Base-by-base conservation (phyloP, 2,113 vertebrate species). In the Dasyurus viverrinus region DNA sequence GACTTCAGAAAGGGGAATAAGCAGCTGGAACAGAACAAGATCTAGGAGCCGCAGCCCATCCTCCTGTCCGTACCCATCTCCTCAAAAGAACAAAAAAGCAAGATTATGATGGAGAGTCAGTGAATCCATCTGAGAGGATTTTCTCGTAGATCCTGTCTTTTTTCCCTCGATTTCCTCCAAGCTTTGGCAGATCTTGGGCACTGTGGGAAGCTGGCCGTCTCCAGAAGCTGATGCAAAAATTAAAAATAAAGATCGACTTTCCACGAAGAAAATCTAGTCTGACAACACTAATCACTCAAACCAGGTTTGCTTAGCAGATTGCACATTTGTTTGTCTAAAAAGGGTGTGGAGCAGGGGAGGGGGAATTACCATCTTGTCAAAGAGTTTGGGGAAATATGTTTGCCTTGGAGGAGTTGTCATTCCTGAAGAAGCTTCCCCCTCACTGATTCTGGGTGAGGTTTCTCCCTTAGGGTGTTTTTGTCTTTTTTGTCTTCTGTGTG, bases 21-120 rank as follows among this genome's bases (percentile, higher is more conserved):
- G 93, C 98, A 97, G 97, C 93, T 91, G 97, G 98, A 97, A 95
- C 93, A 93, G 53, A 97, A 97, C 95, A 98, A 97, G 95, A 95
- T 93, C 96, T 96, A 97, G 95, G 97, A 96, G 92, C 90, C 97
- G 96, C 92, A 96, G 90, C 50, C 55, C 93, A 93, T 93, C 98
- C 25, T 94, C 96, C 91, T 97, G 96, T 97, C 98, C 98, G 98
- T 96, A 96, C 96, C 96, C 94, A 76, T 68, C 89, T 89, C 42
- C 95, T 89, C 89, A 93, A 93, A 97, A 97, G 96, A 97, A 96
- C 60, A 92, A 50, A 98, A 95, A 91, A 60, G 95, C 48, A 93
- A 1, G 97, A 97, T 96, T 93, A 92, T 24, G 89, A 96, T 30
- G n/a, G 95, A 93, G 96, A 97, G 95, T 92, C 96, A 93, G 97